Conservation (phyloP, 1,140 invertebrate species). For the Drosophila parabipectinata region DNA sequence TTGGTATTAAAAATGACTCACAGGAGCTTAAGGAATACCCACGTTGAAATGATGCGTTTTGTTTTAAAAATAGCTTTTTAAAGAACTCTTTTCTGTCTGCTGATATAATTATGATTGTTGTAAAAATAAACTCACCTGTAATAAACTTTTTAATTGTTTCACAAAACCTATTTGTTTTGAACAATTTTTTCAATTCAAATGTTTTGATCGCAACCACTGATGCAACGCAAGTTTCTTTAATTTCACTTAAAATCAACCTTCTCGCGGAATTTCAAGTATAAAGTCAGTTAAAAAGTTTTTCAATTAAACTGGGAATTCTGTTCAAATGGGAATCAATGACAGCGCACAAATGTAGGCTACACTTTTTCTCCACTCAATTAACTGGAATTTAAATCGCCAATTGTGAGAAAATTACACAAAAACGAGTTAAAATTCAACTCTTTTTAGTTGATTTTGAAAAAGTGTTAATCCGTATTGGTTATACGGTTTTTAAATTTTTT, state of each 20-base stretch:
- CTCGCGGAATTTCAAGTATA: constrained; percentile 20
- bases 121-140: not conserved
- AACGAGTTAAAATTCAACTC: constrained; percentile 17
- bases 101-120: not conserved
- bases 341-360: constrained; percentile 28
- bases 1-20: constrained; percentile 10
- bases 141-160: not conserved
- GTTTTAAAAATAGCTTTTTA: not conserved
- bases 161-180: not conserved
- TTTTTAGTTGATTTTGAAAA: constrained; percentile 38
- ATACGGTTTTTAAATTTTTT: constrained; percentile 17
- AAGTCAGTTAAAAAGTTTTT: constrained; percentile 46
- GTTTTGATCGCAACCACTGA: constrained; percentile 13
- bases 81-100: not conserved
- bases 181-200: not conserved
- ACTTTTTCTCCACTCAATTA: constrained; percentile 18
- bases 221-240: constrained; percentile 9
- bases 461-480: constrained; percentile 4
- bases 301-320: constrained; percentile 33
- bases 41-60: not conserved
- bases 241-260: constrained; percentile 10
- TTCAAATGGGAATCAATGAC: not conserved
- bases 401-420: not conserved
- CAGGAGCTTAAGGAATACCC: too few relatives aligned
- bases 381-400: constrained; percentile 12